Conservation (phyloP, 2,113 vertebrate species). For the human region GRCh38 chr11:77614501-77615000, state of each 20-base stretch:
- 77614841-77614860: background rate
- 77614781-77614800: conserved; percentile 7
- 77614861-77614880: conserved; percentile 25
- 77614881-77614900: background rate
- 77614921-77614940: background rate
- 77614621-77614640: background rate
- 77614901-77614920: background rate
- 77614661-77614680: background rate
- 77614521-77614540: background rate
- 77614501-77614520: background rate
- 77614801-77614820: conserved; percentile 12
- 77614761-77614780: conserved; percentile 2
- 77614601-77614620: background rate
- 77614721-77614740: background rate
- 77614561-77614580: background rate
- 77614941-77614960: background rate
- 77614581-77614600: background rate
- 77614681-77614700: background rate
- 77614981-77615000: background rate
- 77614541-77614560: background rate
- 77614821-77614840: conserved; percentile 26
- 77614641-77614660: background rate
- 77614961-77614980: background rate
- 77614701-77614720: background rate
- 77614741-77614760: background rate